phyloP scores from a whole-genome alignment of 2,888 invertebrate genomes.

The Cephus rjabovi region DNA sequence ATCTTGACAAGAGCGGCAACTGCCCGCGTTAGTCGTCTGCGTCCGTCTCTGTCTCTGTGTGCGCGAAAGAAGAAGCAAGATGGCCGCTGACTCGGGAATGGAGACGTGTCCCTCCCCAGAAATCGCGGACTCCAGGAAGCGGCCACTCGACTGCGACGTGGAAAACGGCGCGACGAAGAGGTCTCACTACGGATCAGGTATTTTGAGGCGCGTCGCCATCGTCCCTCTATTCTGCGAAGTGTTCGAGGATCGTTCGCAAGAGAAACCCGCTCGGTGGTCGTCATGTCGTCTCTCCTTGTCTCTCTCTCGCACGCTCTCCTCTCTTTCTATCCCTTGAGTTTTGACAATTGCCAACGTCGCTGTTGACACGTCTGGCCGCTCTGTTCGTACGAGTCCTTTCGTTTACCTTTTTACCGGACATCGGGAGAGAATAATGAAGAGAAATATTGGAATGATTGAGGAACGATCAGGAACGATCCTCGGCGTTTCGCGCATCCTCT shows the following conservation, averaged over 20 bases:
- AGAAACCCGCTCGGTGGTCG: not conserved
- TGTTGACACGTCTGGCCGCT: not conserved
- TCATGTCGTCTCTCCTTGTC: not conserved
- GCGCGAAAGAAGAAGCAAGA: slow-evolving; percentile 69
- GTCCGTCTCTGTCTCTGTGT: slow-evolving; percentile 31
- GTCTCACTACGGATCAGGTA: slow-evolving; percentile 92
- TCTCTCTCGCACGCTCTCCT: not conserved
- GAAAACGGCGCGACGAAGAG: slow-evolving; percentile 91
- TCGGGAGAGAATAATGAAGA: not conserved
- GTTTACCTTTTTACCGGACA: not conserved
- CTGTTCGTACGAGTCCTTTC: not conserved
- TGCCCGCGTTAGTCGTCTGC: slow-evolving; percentile 34
- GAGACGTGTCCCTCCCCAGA: slow-evolving; percentile 95
- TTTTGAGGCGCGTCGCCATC: slow-evolving; percentile 13
- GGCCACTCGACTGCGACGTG: slow-evolving; percentile 87
- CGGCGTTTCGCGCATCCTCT: slow-evolving; percentile 8
- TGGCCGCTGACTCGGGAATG: slow-evolving; percentile 94
- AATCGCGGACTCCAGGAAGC: slow-evolving; percentile 90
- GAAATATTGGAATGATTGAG: not conserved
- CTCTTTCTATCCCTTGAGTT: not conserved
- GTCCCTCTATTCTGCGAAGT: not conserved
- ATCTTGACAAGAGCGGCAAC: not conserved
- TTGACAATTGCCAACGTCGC: not conserved
- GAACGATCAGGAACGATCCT: not conserved
- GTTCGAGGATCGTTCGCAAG: not conserved